These are phyloP conservation scores for Eurosta solidaginis DNA, from an alignment of 1,140 invertebrate genomes.

Conservation along the genomic window DNA sequence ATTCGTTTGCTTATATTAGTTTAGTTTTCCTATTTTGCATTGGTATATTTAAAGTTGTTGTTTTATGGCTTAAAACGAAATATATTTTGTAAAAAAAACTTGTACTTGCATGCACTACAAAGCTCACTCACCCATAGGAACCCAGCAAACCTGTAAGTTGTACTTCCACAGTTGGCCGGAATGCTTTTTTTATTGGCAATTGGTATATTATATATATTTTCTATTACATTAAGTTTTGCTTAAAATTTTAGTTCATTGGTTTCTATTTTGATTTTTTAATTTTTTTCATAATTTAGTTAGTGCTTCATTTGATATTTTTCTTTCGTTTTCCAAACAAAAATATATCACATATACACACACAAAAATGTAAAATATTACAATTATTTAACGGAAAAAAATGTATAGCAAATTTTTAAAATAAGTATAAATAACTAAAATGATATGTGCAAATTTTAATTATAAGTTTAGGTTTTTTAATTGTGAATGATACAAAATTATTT, in stretches of 20 bases:
- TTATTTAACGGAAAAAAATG: conserved; percentile 10
- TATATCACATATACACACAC: conserved; percentile 28
- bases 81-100: conserved; percentile 25
- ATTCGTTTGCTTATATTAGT: conserved; percentile 30
- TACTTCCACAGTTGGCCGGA: not conserved
- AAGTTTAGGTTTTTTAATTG: not conserved
- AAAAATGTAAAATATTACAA: conserved; percentile 26
- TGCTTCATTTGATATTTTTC: conserved; percentile 33
- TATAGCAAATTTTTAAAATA: not conserved
- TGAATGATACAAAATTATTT: conserved; percentile 21
- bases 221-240: not conserved
- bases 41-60: conserved; percentile 11
- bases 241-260: conserved; percentile 33
- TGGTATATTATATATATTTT: conserved; percentile 37
- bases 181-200: conserved; percentile 41
- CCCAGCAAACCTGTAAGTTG: not conserved
- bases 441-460: conserved; percentile 38
- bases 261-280: conserved; percentile 32
- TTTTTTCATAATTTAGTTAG: conserved; percentile 31
- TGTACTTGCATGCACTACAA: conserved; percentile 19
- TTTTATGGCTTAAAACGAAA: not conserved
- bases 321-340: conserved; percentile 28
- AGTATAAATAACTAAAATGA: conserved; percentile 4
- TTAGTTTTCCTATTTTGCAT: conserved; percentile 29
- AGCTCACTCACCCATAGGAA: not conserved